Evolutionary conservation across 1,140 invertebrate species (phyloP).

Genomic region (Drosophila varians): DNA sequence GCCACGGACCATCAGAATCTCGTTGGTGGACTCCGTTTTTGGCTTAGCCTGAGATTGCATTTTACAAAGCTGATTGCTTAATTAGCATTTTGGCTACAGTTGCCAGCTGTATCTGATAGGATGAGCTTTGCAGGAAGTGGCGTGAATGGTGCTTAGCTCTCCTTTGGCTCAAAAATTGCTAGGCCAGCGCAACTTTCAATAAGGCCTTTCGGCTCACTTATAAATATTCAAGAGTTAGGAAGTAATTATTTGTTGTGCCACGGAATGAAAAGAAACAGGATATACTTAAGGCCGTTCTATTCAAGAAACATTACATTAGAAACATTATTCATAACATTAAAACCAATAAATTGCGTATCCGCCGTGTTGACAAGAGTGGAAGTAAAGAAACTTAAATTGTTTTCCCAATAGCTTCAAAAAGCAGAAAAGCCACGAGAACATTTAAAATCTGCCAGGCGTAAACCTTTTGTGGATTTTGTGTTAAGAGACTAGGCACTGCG

Average conservation of each 20-base stretch:
- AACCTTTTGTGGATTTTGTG: background rate
- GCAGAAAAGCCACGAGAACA: background rate
- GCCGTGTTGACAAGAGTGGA: background rate
- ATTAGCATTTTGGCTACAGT: conserved; percentile 25
- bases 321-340: too few species aligned
- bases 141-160: background rate
- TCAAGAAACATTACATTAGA: too few species aligned
- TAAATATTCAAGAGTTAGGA: background rate
- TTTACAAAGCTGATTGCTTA: conserved; percentile 34
- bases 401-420: too few species aligned
- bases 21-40: conserved; percentile 2
- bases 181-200: background rate
- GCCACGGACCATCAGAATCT: conserved; percentile 6
- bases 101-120: background rate
- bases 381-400: too few species aligned
- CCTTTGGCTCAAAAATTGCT: background rate
- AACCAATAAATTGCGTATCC: background rate
- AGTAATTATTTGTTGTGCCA: too few species aligned
- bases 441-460: background rate
- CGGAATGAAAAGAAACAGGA: background rate
- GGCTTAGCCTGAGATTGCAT: conserved; percentile 27
- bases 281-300: too few species aligned
- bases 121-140: background rate
- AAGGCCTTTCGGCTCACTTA: background rate
- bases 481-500: background rate